Percentiles rank a stretch among this genome's conserved stretches.
These are phyloP conservation scores for Sympetrum striolatum DNA, from an alignment of 2,888 invertebrate genomes.

Conservation along the genomic window DNA sequence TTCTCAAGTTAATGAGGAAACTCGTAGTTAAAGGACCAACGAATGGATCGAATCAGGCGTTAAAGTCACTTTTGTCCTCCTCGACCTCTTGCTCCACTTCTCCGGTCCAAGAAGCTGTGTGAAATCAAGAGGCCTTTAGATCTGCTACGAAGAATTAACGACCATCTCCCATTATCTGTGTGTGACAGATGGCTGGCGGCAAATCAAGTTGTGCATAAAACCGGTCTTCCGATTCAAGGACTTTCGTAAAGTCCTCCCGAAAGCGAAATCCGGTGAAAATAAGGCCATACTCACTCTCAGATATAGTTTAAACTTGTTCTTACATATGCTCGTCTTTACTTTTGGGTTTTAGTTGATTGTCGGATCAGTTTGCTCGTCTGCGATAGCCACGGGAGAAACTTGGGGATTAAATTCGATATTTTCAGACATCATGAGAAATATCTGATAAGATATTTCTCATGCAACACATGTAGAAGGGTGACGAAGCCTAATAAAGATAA, in stretches of 20 bases:
- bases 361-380: not conserved
- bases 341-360: not conserved
- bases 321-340: not conserved
- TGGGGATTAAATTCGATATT: too few species aligned
- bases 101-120: not conserved
- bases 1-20: too few species aligned
- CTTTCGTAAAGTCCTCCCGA: not conserved
- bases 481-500: too few species aligned
- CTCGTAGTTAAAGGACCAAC: too few species aligned
- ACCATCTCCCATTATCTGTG: not conserved
- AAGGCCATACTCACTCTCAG: not conserved
- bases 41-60: not conserved
- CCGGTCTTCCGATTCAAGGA: not conserved
- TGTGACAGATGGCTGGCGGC: not conserved
- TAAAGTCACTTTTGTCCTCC: not conserved
- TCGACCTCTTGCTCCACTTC: not conserved
- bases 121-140: not conserved
- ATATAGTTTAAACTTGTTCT: not conserved
- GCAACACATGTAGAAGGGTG: too few species aligned
- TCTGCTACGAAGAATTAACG: not conserved
- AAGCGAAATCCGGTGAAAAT: constrained; percentile 10
- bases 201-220: not conserved
- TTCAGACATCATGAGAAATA: too few species aligned
- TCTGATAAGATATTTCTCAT: too few species aligned
- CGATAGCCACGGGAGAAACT: too few species aligned